Evolutionary conservation across 2,113 vertebrate species (phyloP).

Genomic region (Leiothrix lutea): DNA sequence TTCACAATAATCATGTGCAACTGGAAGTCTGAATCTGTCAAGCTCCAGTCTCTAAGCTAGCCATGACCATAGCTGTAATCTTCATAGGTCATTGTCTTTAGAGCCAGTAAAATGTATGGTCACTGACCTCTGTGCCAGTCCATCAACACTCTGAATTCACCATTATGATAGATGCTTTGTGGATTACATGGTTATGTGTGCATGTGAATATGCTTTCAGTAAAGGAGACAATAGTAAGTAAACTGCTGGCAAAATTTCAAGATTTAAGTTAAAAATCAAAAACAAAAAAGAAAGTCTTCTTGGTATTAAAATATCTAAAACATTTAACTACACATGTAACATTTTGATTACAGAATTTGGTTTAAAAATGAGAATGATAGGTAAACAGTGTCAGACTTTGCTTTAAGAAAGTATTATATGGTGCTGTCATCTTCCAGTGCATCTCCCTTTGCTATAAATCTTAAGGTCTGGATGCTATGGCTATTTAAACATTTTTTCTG

Average conservation of each 20-base stretch:
- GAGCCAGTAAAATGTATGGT: not conserved
- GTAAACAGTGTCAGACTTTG: not conserved
- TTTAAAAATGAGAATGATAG: not conserved
- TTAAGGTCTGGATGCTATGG: not conserved
- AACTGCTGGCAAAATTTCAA: not conserved
- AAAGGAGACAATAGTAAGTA: not conserved
- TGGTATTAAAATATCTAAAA: not conserved
- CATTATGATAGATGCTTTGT: not conserved
- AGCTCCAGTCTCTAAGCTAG: not conserved
- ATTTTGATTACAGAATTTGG: not conserved
- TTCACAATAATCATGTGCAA: not conserved
- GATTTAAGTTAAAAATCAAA: not conserved
- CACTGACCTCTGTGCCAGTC: not conserved
- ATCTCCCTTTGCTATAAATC: not conserved
- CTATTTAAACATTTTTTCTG: not conserved
- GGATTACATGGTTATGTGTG: not conserved
- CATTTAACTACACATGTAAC: not conserved
- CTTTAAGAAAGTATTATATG: not conserved
- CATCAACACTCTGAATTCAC: not conserved
- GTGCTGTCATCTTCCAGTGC: not conserved
- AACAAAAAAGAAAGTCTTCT: rapidly evolving
- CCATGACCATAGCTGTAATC: not conserved
- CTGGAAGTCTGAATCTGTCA: not conserved
- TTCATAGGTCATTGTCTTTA: not conserved
- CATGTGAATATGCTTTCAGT: not conserved